phyloP scores from a whole-genome alignment of 2,888 invertebrate species.

The Teleogryllus oceanicus region DNA sequence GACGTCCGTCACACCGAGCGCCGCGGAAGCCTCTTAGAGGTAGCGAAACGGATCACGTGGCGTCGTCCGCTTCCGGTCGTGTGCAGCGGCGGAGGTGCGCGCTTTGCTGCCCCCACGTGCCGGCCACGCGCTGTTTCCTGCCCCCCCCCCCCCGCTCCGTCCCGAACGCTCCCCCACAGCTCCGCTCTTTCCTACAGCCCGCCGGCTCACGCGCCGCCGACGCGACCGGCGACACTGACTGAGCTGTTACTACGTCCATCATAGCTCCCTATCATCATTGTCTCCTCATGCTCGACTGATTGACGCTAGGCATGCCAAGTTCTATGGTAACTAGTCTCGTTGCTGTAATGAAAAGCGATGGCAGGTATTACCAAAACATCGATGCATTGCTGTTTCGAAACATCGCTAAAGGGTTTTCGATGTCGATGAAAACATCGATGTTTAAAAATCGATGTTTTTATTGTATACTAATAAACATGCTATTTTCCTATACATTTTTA shows the following conservation, averaged over 20 bases:
- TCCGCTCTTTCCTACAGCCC: not conserved
- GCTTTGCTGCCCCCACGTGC: not conserved
- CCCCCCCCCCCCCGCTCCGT: not conserved
- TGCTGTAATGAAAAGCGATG: too few species aligned
- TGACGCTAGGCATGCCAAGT: not conserved
- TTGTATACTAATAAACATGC: too few species aligned
- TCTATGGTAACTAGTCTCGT: too few species aligned
- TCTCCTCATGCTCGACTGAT: not conserved
- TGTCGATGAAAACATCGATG: too few species aligned
- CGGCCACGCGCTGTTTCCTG: conserved; percentile 3
- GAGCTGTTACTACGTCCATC: not conserved
- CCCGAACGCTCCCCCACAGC: not conserved
- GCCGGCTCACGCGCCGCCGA: not conserved
- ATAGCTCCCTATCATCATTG: not conserved
- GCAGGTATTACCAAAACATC: too few species aligned
- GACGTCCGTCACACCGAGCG: not conserved
- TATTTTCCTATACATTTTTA: too few species aligned
- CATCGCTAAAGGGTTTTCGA: too few species aligned
- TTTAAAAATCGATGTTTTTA: too few species aligned
- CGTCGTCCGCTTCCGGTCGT: not conserved
- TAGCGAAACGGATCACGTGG: not conserved
- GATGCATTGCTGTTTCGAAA: too few species aligned
- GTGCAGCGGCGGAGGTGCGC: not conserved
- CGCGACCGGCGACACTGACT: not conserved
- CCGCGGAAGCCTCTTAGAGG: not conserved